phyloP scores from a whole-genome alignment of 2,888 invertebrate species.

The Lasioglossum vierecki region DNA sequence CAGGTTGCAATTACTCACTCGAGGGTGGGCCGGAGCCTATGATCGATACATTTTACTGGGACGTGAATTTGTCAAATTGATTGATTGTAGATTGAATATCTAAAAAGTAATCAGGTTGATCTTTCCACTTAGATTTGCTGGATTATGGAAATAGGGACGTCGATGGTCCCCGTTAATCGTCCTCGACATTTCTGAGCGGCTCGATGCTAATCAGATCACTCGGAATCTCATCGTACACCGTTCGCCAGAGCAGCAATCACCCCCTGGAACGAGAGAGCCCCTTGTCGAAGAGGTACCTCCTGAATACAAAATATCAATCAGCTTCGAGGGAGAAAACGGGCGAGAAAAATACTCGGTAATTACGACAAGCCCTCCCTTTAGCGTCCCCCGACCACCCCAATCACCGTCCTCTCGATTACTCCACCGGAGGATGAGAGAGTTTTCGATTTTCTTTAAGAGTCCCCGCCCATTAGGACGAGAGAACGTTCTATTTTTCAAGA shows the following conservation, averaged over 20 bases:
- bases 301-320: slow-evolving; percentile 84
- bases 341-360: slow-evolving; percentile 83
- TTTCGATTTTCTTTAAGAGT: slow-evolving; percentile 63
- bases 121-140: neutral
- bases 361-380: slow-evolving; percentile 75
- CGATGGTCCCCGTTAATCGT: slow-evolving; percentile 20
- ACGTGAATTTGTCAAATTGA: neutral
- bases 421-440: slow-evolving; percentile 61
- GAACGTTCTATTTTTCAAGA: slow-evolving; percentile 55
- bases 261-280: neutral
- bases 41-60: neutral
- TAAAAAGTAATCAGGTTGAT: neutral
- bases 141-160: slow-evolving; percentile 1
- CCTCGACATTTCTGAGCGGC: slow-evolving; percentile 35
- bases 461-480: slow-evolving; percentile 37
- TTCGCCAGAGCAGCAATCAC: slow-evolving; percentile 7
- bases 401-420: slow-evolving; percentile 75
- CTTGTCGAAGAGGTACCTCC: slow-evolving; percentile 62
- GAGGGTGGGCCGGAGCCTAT: neutral
- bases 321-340: slow-evolving; percentile 74
- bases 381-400: slow-evolving; percentile 67
- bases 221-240: slow-evolving; percentile 19
- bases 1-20: neutral
- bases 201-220: slow-evolving; percentile 30
- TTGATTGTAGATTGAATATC: neutral